These are phyloP conservation scores for Drosophila atripex DNA, from an alignment of 2,888 invertebrate species.

Conservation along the genomic window DNA sequence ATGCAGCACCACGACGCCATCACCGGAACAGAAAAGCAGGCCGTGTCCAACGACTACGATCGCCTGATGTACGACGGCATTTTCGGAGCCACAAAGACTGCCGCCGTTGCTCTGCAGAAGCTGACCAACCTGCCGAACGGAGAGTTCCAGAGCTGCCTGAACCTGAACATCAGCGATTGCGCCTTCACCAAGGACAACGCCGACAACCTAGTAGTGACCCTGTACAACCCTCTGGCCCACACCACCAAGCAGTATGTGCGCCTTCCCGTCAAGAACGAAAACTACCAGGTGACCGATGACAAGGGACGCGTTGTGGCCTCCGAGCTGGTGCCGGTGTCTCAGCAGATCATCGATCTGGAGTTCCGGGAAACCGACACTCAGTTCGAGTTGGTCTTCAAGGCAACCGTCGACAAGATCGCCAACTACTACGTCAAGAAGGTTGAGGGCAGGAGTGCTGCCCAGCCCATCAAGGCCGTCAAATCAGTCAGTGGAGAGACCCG, in stretches of 20 bases:
- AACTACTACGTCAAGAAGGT: conserved; percentile 29
- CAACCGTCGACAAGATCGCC: conserved; percentile 28
- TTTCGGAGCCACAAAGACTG: conserved; percentile 84
- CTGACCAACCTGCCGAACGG: conserved; percentile 70
- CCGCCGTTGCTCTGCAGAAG: conserved; percentile 62
- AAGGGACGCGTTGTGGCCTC: conserved; percentile 34
- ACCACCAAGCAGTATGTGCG: conserved; percentile 86
- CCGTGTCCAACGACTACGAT: conserved; percentile 95
- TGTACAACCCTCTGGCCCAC: conserved; percentile 93
- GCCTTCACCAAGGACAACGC: conserved; percentile 86
- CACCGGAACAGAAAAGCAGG: conserved; percentile 93
- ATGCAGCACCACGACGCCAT: conserved; percentile 96
- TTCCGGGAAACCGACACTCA: conserved; percentile 23
- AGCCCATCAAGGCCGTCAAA: neutral
- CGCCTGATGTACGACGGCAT: conserved; percentile 89
- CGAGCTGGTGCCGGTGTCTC: conserved; percentile 17
- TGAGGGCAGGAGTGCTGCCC: neutral
- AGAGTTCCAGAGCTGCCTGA: conserved; percentile 77
- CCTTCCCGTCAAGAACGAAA: conserved; percentile 86
- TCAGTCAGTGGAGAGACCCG: conserved; percentile 4
- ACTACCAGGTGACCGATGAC: conserved; percentile 87
- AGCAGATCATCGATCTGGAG: conserved; percentile 30
- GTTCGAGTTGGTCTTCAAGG: conserved; percentile 29
- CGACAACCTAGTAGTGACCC: conserved; percentile 86
- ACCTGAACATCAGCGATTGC: conserved; percentile 87